phyloP scores from a whole-genome alignment of 1,140 invertebrate genomes.

The Temnothorax curvispinosus region DNA sequence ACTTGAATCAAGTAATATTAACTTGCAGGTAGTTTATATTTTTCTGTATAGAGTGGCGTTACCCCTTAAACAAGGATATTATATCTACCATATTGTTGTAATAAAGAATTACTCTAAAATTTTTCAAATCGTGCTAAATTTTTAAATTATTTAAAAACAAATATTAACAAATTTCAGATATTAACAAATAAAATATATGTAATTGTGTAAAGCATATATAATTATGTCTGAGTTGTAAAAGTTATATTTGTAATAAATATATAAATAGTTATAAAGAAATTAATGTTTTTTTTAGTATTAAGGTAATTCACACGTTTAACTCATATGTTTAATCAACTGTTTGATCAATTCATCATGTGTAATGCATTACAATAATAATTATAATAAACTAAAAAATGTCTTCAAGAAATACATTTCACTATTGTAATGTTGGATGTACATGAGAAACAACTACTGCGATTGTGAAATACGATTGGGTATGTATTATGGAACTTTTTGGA shows the following conservation, averaged over 20 bases:
- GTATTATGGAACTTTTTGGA: too few species aligned
- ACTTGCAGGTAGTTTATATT: too few species aligned
- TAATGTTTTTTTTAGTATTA: not conserved
- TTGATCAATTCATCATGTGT: not conserved
- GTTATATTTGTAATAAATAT: not conserved
- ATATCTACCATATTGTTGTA: not conserved
- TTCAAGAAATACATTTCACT: not conserved
- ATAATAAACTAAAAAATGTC: not conserved
- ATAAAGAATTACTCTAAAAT: not conserved
- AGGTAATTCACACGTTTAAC: not conserved
- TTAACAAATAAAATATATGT: too few species aligned
- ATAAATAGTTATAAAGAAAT: not conserved
- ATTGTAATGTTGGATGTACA: not conserved
- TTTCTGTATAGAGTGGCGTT: too few species aligned
- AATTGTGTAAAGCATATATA: too few species aligned
- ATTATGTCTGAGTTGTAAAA: not conserved
- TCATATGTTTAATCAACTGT: not conserved
- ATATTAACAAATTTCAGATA: too few species aligned
- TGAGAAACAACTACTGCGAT: constrained; percentile 1
- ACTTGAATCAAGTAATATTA: too few species aligned
- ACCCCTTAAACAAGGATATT: not conserved
- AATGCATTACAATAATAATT: not conserved
- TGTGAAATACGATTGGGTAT: not conserved
- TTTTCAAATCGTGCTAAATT: too few species aligned
- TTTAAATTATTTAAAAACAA: too few species aligned